These are phyloP conservation scores for Pristionchus entomophagus DNA, from an alignment of 2,888 invertebrate genomes.

Conservation along the genomic window DNA sequence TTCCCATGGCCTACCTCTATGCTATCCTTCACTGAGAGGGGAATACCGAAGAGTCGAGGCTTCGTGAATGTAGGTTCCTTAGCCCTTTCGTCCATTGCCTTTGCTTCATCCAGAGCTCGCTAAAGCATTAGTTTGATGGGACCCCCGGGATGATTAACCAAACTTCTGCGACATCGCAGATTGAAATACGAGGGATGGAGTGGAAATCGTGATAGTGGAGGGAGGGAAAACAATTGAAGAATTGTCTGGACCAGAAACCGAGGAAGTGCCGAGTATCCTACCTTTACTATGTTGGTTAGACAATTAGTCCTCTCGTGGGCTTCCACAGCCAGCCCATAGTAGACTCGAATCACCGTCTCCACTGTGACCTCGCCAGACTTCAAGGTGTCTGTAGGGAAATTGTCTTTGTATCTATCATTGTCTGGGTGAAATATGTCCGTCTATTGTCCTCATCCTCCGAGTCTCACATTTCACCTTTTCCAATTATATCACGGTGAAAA, in stretches of 20 bases:
- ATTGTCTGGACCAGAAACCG: neutral
- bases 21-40: conserved; percentile 58
- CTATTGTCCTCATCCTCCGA: too few relatives aligned
- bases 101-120: conserved; percentile 44
- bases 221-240: too few relatives aligned
- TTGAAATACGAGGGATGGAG: too few relatives aligned
- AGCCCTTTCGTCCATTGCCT: conserved; percentile 48
- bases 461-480: too few relatives aligned
- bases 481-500: too few relatives aligned
- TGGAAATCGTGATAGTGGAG: too few relatives aligned
- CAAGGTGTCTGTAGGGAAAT: neutral
- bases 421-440: too few relatives aligned
- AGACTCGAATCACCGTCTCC: neutral
- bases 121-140: too few relatives aligned
- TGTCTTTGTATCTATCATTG: too few relatives aligned
- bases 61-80: conserved; percentile 45
- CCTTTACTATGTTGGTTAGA: neutral
- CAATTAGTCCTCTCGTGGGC: conserved; percentile 26
- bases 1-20: conserved; percentile 41
- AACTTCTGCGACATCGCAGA: too few relatives aligned
- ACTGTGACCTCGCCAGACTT: neutral
- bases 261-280: too few relatives aligned
- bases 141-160: too few relatives aligned
- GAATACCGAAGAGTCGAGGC: conserved; percentile 58
- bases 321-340: neutral